A percentile compares a stretch with the other conserved stretches of the same genome.
These are phyloP conservation scores for Lordiphosa clarofinis DNA, from an alignment of 1,140 invertebrate genomes.

Conservation along the genomic window DNA sequence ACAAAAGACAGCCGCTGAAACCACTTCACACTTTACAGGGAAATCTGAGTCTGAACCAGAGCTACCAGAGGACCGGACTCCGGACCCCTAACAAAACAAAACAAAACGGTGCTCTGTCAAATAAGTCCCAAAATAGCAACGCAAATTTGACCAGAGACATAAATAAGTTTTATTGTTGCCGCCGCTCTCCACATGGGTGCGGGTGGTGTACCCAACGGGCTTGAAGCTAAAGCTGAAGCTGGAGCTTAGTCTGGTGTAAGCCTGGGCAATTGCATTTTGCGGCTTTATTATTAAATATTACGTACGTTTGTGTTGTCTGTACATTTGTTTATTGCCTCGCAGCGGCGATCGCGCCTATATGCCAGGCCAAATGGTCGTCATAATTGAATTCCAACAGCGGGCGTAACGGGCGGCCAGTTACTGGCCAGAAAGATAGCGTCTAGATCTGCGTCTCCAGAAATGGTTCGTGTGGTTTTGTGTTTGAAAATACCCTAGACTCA, in stretches of 20 bases:
- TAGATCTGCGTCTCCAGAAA: slow-evolving; percentile 3
- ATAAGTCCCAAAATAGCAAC: slow-evolving; percentile 73
- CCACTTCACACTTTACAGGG: slow-evolving; percentile 30
- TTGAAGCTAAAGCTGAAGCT: slow-evolving; percentile 5
- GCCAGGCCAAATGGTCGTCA: slow-evolving; percentile 43
- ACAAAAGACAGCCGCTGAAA: slow-evolving; percentile 73
- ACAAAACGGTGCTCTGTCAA: slow-evolving; percentile 75
- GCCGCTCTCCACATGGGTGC: slow-evolving; percentile 28
- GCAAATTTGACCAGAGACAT: slow-evolving; percentile 75
- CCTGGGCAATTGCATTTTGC: slow-evolving; percentile 42
- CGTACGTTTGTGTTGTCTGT: slow-evolving; percentile 66
- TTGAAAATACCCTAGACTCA: too few relatives aligned
- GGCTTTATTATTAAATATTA: slow-evolving; percentile 75
- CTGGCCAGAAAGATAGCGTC: slow-evolving; percentile 35
- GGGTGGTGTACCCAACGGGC: slow-evolving; percentile 36
- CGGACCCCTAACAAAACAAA: slow-evolving; percentile 5
- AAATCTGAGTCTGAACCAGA: too few relatives aligned
- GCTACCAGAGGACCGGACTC: too few relatives aligned
- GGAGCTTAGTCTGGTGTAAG: slow-evolving; percentile 29
- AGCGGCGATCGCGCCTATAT: slow-evolving; percentile 54
- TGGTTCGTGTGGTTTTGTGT: too few relatives aligned
- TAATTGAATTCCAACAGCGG: slow-evolving; percentile 78
- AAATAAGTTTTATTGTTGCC: slow-evolving; percentile 77
- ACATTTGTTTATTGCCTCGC: slow-evolving; percentile 74
- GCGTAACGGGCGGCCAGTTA: slow-evolving; percentile 60